These are phyloP conservation scores for Mystacides longicornis DNA, from an alignment of 2,888 invertebrate genomes.

Conservation along the genomic window DNA sequence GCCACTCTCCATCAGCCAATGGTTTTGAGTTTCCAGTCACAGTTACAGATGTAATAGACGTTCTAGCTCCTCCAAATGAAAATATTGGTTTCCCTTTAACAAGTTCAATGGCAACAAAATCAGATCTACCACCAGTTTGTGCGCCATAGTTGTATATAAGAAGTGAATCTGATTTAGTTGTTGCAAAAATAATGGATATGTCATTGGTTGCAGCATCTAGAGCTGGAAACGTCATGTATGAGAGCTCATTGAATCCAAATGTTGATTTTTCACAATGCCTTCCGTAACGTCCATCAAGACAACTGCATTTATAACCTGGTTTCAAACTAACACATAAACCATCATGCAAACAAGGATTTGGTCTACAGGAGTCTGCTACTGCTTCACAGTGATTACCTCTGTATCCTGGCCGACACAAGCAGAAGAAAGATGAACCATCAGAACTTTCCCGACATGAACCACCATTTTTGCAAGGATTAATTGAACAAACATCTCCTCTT, in stretches of 20 bases:
- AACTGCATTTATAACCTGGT: constrained; percentile 79
- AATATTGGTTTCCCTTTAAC: constrained; percentile 78
- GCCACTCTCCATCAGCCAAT: constrained; percentile 83
- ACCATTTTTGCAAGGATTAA: constrained; percentile 83
- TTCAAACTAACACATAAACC: constrained; percentile 84
- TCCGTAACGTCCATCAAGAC: constrained; percentile 83
- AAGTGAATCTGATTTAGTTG: constrained; percentile 77
- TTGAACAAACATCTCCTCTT: constrained; percentile 75
- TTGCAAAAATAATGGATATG: constrained; percentile 84
- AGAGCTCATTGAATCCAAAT: constrained; percentile 81
- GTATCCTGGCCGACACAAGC: constrained; percentile 85
- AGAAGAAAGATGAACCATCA: constrained; percentile 84
- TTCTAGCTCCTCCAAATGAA: constrained; percentile 83
- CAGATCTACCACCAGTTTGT: constrained; percentile 81
- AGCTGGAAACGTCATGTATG: constrained; percentile 82
- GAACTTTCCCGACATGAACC: constrained; percentile 86
- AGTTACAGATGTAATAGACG: constrained; percentile 75
- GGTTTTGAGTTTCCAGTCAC: constrained; percentile 56
- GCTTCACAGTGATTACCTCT: constrained; percentile 87
- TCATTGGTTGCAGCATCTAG: constrained; percentile 85
- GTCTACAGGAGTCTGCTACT: constrained; percentile 80
- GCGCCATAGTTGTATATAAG: constrained; percentile 88
- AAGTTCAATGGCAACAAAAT: constrained; percentile 88
- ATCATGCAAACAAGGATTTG: constrained; percentile 87
- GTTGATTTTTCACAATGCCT: constrained; percentile 86